These are phyloP conservation scores for Ceratothoa steindachneri DNA, from an alignment of 2,888 invertebrate species.

Conservation along the genomic window DNA sequence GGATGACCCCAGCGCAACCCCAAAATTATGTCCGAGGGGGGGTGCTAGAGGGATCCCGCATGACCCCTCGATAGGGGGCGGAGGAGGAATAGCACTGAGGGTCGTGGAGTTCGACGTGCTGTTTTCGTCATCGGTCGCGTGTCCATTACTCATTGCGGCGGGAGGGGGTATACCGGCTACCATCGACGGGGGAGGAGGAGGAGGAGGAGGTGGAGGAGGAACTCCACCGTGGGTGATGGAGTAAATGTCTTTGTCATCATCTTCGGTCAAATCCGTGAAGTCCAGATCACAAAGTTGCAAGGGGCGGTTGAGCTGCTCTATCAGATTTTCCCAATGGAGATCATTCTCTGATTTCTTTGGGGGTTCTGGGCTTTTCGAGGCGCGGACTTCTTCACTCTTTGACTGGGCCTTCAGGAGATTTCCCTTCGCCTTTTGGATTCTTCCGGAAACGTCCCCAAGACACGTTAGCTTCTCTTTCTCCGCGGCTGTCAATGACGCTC, in stretches of 20 bases:
- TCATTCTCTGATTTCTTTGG: conserved; percentile 87
- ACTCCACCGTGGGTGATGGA: conserved; percentile 59
- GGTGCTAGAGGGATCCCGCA: conserved; percentile 13
- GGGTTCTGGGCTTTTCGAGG: conserved; percentile 55
- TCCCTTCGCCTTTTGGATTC: conserved; percentile 89
- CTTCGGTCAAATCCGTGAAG: conserved; percentile 84
- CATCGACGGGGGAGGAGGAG: conserved; percentile 63
- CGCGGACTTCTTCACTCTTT: conserved; percentile 68
- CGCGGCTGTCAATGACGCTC: conserved; percentile 17
- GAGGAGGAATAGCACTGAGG: conserved; percentile 3
- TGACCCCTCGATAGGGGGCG: conserved; percentile 18
- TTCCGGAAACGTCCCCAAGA: conserved; percentile 81
- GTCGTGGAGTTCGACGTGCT: background rate
- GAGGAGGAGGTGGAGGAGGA: conserved; percentile 57
- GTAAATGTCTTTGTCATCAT: conserved; percentile 65
- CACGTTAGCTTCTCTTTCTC: conserved; percentile 49
- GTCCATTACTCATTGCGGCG: conserved; percentile 24
- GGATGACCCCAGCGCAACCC: background rate
- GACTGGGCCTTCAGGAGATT: conserved; percentile 82
- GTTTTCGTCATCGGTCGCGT: conserved; percentile 51
- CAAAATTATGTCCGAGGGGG: conserved; percentile 16
- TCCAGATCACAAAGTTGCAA: conserved; percentile 86
- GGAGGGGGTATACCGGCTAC: conserved; percentile 45
- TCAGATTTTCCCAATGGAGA: conserved; percentile 89
- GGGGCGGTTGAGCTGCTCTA: conserved; percentile 68